Evolutionary conservation across 92 coral and sea anemone genomes (phyloP), one percentile per base, ranked within the genome.

Genomic region (Epizoanthus fatuus): DNA sequence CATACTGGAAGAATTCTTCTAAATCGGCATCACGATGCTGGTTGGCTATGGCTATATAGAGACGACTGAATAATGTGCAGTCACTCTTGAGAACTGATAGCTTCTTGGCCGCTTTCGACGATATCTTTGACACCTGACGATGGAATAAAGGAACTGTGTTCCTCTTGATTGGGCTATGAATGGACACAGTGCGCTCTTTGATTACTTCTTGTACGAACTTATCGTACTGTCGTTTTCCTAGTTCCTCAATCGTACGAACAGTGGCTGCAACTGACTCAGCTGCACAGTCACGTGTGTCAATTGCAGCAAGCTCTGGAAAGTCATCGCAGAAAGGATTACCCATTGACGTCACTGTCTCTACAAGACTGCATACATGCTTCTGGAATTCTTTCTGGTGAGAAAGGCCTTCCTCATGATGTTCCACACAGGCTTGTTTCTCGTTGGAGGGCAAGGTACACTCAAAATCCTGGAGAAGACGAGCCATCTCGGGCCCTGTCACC

Each of bases 1-100:
- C 90, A 52, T 86, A 87, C n/a, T 47, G 19, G 67, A 86, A 90
- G 80, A 90, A 80, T 19, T 78, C 84, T 67, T 52, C 67, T 42
- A 89, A 44, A 72, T 88, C 88, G 35, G 71, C 84, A 2, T 75
- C 87, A 22, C 84, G 81, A 49, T 75, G 74, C 44, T 88, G 90
- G 72, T 72, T 77, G 35, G 86, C 81, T 29, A 2, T 29, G 0
- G 35, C 35, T 17, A 85, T 89, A 47, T 85, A 89, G 15, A 85
- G 35, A 63, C 77, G 84, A 67, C 80, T 79, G 77, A 89, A 84
- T 5, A 85, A 22, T 22, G 25, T 22, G 25, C 25, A 22, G 25
- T 22, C 25, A 22, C 25, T 22, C 25, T 22, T 22, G 25, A 22
- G 25, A 22, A 40, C 22, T 57, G 75, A 29, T 72, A 63, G 64